Evolutionary conservation across 1,140 invertebrate genomes (phyloP).

Genomic region (Drosophila prosaltans): DNA sequence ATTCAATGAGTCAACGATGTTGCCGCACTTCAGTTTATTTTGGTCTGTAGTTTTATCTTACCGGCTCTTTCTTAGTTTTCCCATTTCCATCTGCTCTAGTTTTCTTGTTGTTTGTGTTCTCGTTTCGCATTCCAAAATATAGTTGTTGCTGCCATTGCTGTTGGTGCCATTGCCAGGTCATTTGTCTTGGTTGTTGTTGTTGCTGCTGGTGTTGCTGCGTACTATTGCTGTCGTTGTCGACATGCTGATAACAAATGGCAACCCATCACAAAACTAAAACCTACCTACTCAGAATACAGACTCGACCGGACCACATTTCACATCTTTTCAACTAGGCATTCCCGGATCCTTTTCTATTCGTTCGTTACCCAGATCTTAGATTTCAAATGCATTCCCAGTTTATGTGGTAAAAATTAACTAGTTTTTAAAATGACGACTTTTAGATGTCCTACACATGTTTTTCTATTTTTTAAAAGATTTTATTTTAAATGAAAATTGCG

Average conservation of each 20-base stretch:
- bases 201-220: not conserved
- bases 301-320: not conserved
- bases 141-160: slow-evolving; percentile 34
- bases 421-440: too few species aligned
- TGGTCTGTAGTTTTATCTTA: slow-evolving; percentile 31
- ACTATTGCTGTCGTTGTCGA: slow-evolving; percentile 26
- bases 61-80: slow-evolving; percentile 36
- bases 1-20: slow-evolving; percentile 5
- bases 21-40: slow-evolving; percentile 65
- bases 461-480: too few species aligned
- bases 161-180: slow-evolving; percentile 25
- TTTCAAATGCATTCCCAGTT: not conserved
- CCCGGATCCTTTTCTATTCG: not conserved
- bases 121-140: slow-evolving; percentile 64
- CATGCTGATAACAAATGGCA: slow-evolving; percentile 41
- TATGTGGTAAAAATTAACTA: not conserved
- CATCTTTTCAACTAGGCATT: not conserved
- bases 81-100: slow-evolving; percentile 41
- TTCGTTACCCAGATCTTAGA: not conserved
- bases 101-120: slow-evolving; percentile 27
- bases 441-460: too few species aligned
- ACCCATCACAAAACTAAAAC: slow-evolving; percentile 30
- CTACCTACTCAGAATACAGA: slow-evolving; percentile 3
- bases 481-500: too few species aligned
- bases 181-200: slow-evolving; percentile 25